Evolutionary conservation across 2,113 vertebrate genomes (phyloP), one percentile per base, ranked within the genome.

Genomic region (Gambusia holbrooki): DNA sequence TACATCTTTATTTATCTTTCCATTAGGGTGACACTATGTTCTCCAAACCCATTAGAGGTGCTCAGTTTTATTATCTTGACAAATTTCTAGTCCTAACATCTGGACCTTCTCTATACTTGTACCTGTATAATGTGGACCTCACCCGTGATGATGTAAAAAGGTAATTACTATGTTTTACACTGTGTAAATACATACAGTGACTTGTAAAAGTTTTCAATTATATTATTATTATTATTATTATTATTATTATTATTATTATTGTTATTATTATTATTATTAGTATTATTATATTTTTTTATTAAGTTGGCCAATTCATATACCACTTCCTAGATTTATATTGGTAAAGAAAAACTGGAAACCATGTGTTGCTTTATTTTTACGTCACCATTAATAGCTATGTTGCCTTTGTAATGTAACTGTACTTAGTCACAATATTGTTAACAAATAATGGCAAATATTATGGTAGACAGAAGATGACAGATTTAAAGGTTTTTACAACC

Each of bases 41-140:
- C 80, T 81, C 83, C 37, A 95, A 90, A 86, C 82, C 94, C 7
- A 77, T 95, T 29, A 78, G 65, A 14, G 89, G 86, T 19, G 95
- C 95, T 10, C 97, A 97, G 92, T 98, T 98, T 90, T 98, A 97
- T 89, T 97, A 96, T 76, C 81, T 97, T 1, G 96, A 98, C 71
- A 75, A 91, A 13, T 97, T 97, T 87, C 76, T 98, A 45, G 84
- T 97, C 61, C n/a, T 95, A 65, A 93, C 94, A 13, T 95, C 93
- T n/a, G 96, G 96, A 79, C 88, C 94, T 3, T 95, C 94, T 71
- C 78, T 97, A 14, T 90, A 93, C 66, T 84, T 97, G 2, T 93
- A 96, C 80, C 92, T 88, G 68, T 94, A 91, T 75, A 90, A 94
- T 64, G 33, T 95, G 45, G 94, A 96, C 74, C 68, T 80, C 7